These are phyloP conservation scores for Mellilla xanthometata DNA, from an alignment of 2,888 invertebrate species.

Conservation along the genomic window DNA sequence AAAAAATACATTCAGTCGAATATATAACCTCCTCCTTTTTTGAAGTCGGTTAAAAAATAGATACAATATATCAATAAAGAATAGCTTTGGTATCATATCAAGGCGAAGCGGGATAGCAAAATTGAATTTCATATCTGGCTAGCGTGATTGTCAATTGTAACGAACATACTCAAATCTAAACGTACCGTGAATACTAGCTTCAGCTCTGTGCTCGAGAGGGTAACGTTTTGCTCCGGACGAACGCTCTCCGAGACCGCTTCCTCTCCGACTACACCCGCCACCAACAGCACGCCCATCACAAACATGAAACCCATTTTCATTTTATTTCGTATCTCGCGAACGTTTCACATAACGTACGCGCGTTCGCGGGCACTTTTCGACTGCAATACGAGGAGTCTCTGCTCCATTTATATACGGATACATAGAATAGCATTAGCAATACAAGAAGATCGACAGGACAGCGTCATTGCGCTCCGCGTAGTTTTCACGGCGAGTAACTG, in stretches of 20 bases:
- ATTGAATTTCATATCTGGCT: constrained; percentile 8
- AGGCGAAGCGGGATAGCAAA: too few relatives aligned
- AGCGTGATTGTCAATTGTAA: constrained; percentile 33
- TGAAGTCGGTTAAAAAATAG: too few relatives aligned
- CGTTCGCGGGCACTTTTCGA: constrained; percentile 70
- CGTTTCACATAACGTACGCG: constrained; percentile 47
- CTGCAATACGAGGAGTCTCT: constrained; percentile 64
- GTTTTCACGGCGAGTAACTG: constrained; percentile 4
- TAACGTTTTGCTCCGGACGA: constrained; percentile 22
- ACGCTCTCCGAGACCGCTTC: constrained; percentile 26
- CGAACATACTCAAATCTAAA: constrained; percentile 23
- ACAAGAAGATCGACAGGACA: constrained; percentile 51
- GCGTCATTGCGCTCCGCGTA: constrained; percentile 18
- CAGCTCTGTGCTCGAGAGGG: constrained; percentile 53
- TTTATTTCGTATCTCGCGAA: constrained; percentile 39
- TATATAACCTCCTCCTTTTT: too few relatives aligned
- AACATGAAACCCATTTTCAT: constrained; percentile 45
- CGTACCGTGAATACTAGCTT: constrained; percentile 68
- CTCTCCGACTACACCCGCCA: constrained; percentile 43
- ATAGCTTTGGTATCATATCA: constrained; percentile 4
- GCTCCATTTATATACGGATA: constrained; percentile 74
- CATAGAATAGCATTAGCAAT: constrained; percentile 58
- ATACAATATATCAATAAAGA: neutral
- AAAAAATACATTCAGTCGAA: too few relatives aligned
- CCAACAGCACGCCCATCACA: constrained; percentile 40